A percentile compares a stretch with the other conserved stretches of the same genome.
phyloP scores from a whole-genome alignment of 2,888 invertebrate species.

The Hyposoter dolosus region DNA sequence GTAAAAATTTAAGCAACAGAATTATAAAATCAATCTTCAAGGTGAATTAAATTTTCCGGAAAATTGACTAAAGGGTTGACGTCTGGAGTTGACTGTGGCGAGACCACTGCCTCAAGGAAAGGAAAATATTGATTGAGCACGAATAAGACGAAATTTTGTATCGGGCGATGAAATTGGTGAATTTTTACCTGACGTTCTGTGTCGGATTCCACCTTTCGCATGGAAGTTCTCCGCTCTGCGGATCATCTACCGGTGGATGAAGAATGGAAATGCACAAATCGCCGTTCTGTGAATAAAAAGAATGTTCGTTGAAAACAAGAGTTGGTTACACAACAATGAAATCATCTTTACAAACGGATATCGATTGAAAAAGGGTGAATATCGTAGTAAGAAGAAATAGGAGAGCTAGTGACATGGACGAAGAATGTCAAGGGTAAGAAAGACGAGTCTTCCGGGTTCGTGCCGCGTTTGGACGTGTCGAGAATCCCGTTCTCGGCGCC shows the following conservation, averaged over 20 bases:
- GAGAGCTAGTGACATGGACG: background rate
- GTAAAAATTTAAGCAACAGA: too few relatives aligned
- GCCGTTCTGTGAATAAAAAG: constrained; percentile 91
- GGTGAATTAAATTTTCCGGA: too few relatives aligned
- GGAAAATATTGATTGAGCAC: background rate
- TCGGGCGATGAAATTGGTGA: background rate
- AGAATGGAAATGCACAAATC: constrained; percentile 99
- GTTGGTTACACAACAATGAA: background rate
- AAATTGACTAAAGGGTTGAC: too few relatives aligned
- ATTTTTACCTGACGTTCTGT: constrained; percentile 93
- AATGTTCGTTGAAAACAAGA: constrained; percentile 10
- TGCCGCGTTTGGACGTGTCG: constrained; percentile 26
- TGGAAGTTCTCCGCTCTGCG: constrained; percentile 99
- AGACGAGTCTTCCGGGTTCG: constrained; percentile 40
- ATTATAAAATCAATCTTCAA: too few relatives aligned
- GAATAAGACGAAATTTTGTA: background rate
- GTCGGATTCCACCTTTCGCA: constrained; percentile 99
- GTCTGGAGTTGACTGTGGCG: too few relatives aligned
- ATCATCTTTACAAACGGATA: constrained; percentile 23
- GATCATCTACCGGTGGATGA: constrained; percentile 99
- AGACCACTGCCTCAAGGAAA: too few relatives aligned
- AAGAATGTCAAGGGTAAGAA: constrained; percentile 27
- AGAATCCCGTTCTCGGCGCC: constrained; percentile 3
- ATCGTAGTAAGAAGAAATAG: background rate
- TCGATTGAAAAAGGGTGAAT: background rate